Conservation (phyloP, 1,140 invertebrate genomes). For the Bactericera cockerelli region DNA sequence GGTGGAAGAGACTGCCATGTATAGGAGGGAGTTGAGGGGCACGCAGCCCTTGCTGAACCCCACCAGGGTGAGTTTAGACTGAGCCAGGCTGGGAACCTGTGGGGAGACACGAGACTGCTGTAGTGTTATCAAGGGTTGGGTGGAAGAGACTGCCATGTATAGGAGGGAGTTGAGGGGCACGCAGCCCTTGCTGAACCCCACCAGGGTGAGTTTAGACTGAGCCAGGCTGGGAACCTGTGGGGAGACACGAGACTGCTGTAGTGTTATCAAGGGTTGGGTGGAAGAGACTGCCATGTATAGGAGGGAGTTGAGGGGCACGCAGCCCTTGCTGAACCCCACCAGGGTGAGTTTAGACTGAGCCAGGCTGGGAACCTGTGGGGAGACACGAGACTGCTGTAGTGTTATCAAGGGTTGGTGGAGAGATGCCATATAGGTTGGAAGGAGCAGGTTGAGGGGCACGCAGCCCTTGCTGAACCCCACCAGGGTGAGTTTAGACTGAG, state of each 20-base stretch:
- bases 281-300: conserved; percentile 67
- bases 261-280: conserved; percentile 39
- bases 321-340: conserved; percentile 82
- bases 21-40: conserved; percentile 74
- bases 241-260: not conserved
- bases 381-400: not conserved
- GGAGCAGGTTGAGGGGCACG: conserved; percentile 75
- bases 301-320: conserved; percentile 78
- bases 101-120: not conserved
- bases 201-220: conserved; percentile 37
- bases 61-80: conserved; percentile 41
- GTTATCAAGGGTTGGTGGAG: too few species aligned
- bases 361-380: not conserved
- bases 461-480: conserved; percentile 86
- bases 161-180: conserved; percentile 79
- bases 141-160: conserved; percentile 63
- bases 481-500: conserved; percentile 35
- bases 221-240: not conserved
- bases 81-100: not conserved
- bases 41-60: conserved; percentile 88
- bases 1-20: conserved; percentile 61
- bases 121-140: conserved; percentile 36
- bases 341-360: conserved; percentile 35
- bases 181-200: conserved; percentile 85
- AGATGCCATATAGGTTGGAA: too few species aligned